Evolutionary conservation across 2,113 vertebrate genomes (phyloP).

Genomic region (Varanus salvator): DNA sequence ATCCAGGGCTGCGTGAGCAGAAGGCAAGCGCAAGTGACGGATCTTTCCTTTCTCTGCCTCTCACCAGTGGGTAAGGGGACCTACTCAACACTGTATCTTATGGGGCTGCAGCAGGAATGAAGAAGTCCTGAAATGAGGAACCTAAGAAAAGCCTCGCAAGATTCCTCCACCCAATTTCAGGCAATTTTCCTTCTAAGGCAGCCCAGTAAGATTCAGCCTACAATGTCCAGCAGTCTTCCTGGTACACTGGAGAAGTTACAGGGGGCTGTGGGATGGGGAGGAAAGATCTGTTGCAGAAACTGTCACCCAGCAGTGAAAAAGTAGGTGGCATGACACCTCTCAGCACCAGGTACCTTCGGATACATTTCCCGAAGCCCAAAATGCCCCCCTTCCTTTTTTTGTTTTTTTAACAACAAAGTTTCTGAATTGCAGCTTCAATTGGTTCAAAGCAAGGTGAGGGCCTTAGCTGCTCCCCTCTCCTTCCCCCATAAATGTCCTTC

Average conservation of each 20-base stretch:
- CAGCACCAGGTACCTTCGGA: too few relatives aligned
- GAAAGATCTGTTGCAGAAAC: too few relatives aligned
- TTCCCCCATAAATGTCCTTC: too few relatives aligned
- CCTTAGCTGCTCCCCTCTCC: too few relatives aligned
- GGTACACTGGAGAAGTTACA: neutral
- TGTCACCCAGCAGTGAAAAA: too few relatives aligned
- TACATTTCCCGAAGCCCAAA: too few relatives aligned
- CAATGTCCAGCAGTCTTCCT: neutral
- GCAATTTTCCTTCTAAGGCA: neutral
- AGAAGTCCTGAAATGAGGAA: neutral
- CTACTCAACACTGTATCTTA: neutral
- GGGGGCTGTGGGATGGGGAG: neutral
- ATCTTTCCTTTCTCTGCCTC: neutral
- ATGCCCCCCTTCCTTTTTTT: too few relatives aligned
- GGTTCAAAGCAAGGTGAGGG: too few relatives aligned
- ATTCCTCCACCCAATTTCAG: neutral
- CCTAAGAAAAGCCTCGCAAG: neutral
- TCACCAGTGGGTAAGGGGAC: neutral
- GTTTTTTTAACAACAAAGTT: too few relatives aligned
- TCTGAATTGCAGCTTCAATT: too few relatives aligned
- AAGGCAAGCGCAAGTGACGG: neutral
- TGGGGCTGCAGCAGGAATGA: neutral
- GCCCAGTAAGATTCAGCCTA: neutral
- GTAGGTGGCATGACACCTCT: too few relatives aligned
- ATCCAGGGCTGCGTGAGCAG: neutral